Evolutionary conservation across 2,113 vertebrate species (phyloP), one percentile per base, ranked within the genome.

Genomic region (Jacana jacana): DNA sequence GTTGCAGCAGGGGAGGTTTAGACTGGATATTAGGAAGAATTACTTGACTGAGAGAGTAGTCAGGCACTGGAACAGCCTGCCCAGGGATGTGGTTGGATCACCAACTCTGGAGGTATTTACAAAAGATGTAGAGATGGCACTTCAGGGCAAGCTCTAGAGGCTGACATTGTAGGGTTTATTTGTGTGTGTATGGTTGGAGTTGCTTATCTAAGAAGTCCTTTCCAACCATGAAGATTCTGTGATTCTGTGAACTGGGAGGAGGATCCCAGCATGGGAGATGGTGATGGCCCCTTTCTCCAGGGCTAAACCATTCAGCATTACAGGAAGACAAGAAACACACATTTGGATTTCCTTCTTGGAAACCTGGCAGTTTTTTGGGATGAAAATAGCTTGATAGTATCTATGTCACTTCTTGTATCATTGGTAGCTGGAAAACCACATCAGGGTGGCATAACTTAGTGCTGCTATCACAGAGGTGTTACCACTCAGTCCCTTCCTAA

Each of bases 241-340:
- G 44, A 46, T 46, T 46, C 44, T 61, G 7, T n/a, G 12, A 87
- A 66, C 6, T 16, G 13, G 17, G 24, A 39, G 9, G 20, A 35
- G 3, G 65, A 4, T 7, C 51, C 8, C 23, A 23, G 5, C 22
- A 23, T 13, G 30, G 24, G 24, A 19, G 42, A 18, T 27, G 11
- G 11, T 20, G 15, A 20, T 1, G 10, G 7, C 6, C 31, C 6
- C 24, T 57, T 73, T 84, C 8, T 12, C 16, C 19, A 64, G 25
- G 25, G 20, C 23, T 0, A 0, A 78, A 20, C 27, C 2, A 1
- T 52, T 60, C 54, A 69, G 15, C 54, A 17, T 13, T 39, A 8
- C 11, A 46, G 54, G 13, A 72, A 22, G 8, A 30, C 6, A 5
- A 51, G 37, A 35, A 69, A 63, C 9, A 17, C 19, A 51, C 8